Evolutionary conservation across 64 coral and sea anemone genomes (phyloP).

Genomic region (Pocillopora damicornis): DNA sequence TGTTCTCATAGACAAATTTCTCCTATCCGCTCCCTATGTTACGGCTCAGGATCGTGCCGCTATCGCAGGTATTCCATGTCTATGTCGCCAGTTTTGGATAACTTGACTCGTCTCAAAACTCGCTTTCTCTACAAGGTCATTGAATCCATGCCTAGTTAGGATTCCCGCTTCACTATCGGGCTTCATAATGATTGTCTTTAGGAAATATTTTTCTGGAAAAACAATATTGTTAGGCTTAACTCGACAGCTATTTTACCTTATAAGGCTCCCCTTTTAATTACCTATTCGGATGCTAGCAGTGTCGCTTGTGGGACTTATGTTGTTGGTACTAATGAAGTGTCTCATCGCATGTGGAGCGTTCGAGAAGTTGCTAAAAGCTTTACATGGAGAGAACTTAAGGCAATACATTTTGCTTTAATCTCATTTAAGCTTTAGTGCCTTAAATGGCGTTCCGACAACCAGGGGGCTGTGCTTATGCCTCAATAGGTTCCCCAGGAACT

Average conservation of each 20-base stretch:
- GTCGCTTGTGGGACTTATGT: conserved; percentile 33
- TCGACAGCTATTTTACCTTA: conserved; percentile 23
- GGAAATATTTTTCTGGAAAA: conserved; percentile 60
- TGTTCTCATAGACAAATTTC: conserved; percentile 25
- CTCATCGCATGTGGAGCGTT: conserved; percentile 42
- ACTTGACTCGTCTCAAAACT: conserved; percentile 35
- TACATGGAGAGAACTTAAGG: conserved; percentile 31
- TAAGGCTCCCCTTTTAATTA: conserved; percentile 29
- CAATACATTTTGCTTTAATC: background rate
- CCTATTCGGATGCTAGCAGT: conserved; percentile 41
- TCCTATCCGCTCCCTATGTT: conserved; percentile 39
- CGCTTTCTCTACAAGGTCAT: conserved; percentile 41
- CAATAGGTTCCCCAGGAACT: conserved; percentile 39
- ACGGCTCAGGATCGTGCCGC: conserved; percentile 43
- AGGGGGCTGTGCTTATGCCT: conserved; percentile 29
- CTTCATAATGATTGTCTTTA: conserved; percentile 28
- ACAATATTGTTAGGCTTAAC: conserved; percentile 50
- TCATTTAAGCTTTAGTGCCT: conserved; percentile 10
- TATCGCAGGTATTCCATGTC: conserved; percentile 48
- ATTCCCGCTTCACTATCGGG: conserved; percentile 41
- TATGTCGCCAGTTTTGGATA: conserved; percentile 54
- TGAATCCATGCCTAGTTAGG: conserved; percentile 23
- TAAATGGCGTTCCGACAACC: conserved; percentile 46
- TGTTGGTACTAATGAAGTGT: conserved; percentile 25
- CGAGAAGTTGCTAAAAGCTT: background rate